Percentiles rank a stretch among this genome's conserved stretches.
These are phyloP conservation scores for Marcusenius ussheri DNA, from an alignment of 2,113 vertebrate genomes.

Conservation along the genomic window DNA sequence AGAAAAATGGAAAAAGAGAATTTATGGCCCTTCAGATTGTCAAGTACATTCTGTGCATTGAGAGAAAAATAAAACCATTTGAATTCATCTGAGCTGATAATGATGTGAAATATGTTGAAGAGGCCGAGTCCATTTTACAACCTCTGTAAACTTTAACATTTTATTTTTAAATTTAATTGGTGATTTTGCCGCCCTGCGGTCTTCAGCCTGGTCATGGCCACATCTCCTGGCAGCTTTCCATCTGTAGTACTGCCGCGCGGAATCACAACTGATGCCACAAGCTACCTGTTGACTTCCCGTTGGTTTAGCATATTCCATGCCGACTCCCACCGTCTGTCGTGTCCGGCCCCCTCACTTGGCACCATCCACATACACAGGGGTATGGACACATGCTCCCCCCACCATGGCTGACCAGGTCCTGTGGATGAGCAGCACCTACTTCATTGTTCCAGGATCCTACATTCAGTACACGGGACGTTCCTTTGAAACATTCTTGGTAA, in stretches of 20 bases:
- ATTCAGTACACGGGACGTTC: background rate
- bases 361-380: background rate
- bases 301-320: background rate
- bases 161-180: background rate
- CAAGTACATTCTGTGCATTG: background rate
- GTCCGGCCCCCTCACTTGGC: background rate
- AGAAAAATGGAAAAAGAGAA: background rate
- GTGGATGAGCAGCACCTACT: background rate
- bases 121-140: background rate
- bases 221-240: background rate
- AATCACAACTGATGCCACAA: background rate
- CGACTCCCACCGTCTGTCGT: background rate
- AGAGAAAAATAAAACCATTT: background rate
- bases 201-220: background rate
- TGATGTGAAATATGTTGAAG: background rate
- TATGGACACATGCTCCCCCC: background rate
- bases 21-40: background rate
- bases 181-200: background rate
- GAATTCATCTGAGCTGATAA: background rate
- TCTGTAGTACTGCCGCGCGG: background rate
- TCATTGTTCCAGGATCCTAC: background rate
- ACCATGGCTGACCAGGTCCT: background rate
- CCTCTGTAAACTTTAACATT: background rate
- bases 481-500: background rate
- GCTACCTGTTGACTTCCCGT: background rate